Percentiles rank a stretch among this genome's conserved stretches.
Conservation (phyloP, 2,113 vertebrate species). For the Oncorhynchus nerka region DNA sequence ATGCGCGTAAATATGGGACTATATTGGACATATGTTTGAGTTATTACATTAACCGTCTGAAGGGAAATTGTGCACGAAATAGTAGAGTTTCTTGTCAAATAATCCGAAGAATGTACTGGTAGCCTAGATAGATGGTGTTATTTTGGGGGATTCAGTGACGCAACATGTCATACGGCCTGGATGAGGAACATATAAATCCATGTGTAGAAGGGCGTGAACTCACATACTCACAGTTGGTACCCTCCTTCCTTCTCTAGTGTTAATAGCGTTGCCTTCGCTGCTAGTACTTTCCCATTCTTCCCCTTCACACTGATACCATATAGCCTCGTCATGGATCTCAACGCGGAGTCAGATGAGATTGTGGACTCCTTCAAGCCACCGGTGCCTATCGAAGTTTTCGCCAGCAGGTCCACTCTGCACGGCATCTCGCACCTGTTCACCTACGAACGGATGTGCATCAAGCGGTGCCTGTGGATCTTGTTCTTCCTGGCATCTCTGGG, state of each 20-base stretch:
- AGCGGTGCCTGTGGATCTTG: constrained; percentile 90
- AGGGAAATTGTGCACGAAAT: neutral
- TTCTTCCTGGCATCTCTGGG: constrained; percentile 92
- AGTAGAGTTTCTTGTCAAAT: no score
- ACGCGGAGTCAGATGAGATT: constrained; percentile 81
- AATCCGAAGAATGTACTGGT: no score
- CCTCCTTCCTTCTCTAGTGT: constrained; percentile 28
- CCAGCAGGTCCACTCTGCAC: constrained; percentile 95
- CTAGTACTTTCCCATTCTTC: neutral
- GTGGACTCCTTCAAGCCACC: constrained; percentile 81
- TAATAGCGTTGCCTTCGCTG: constrained; percentile 23
- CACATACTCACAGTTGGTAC: constrained; percentile 23
- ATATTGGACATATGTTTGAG: neutral
- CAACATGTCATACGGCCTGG: constrained; percentile 53
- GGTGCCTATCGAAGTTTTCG: constrained; percentile 91
- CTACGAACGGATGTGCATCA: constrained; percentile 89
- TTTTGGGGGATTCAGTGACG: constrained; percentile 49
- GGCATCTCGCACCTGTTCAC: constrained; percentile 99
- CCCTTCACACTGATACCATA: constrained; percentile 11
- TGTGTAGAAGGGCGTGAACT: constrained; percentile 72
- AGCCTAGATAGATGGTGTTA: no score
- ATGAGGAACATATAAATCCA: constrained; percentile 41
- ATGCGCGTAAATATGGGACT: constrained; percentile 37
- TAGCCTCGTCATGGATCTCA: constrained; percentile 83
- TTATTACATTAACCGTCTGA: neutral